These are phyloP conservation scores for Lates calcarifer DNA, from an alignment of 2,113 vertebrate species.

Conservation along the genomic window DNA sequence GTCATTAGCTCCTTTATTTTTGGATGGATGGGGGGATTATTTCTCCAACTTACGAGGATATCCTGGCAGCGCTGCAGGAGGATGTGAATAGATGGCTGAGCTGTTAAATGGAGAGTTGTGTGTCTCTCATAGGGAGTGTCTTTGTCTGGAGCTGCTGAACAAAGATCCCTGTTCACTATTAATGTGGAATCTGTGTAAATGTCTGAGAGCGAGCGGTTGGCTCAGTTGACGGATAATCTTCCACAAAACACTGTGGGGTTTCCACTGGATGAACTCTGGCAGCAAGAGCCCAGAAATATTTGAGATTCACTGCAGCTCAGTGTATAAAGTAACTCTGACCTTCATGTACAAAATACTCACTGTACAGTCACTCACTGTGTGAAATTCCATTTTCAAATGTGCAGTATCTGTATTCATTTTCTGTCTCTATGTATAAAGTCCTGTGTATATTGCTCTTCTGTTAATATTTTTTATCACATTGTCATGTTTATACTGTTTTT, in stretches of 20 bases:
- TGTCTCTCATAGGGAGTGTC: constrained; percentile 61
- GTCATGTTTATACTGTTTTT: too few species aligned
- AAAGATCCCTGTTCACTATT: constrained; percentile 63
- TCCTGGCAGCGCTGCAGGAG: constrained; percentile 55
- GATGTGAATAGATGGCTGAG: constrained; percentile 61
- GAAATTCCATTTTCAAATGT: too few species aligned
- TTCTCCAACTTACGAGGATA: constrained; percentile 25
- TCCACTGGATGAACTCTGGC: constrained; percentile 8
- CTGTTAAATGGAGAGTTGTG: constrained; percentile 61
- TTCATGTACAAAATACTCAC: too few species aligned
- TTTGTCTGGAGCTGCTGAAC: constrained; percentile 61
- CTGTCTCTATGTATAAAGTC: too few species aligned
- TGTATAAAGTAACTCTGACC: too few species aligned
- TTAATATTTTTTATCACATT: too few species aligned
- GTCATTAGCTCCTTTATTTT: constrained; percentile 54
- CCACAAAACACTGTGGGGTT: constrained; percentile 16
- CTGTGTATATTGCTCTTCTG: too few species aligned
- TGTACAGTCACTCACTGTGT: too few species aligned
- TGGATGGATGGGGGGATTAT: constrained; percentile 37
- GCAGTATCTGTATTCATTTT: too few species aligned
- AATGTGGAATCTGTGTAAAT: constrained; percentile 71
- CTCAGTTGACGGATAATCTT: neutral
- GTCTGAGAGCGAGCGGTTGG: constrained; percentile 13
- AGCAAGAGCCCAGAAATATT: neutral
- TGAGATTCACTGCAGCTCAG: neutral